Evolutionary conservation across 2,888 invertebrate species (phyloP).

Genomic region (Agrochola macilenta): DNA sequence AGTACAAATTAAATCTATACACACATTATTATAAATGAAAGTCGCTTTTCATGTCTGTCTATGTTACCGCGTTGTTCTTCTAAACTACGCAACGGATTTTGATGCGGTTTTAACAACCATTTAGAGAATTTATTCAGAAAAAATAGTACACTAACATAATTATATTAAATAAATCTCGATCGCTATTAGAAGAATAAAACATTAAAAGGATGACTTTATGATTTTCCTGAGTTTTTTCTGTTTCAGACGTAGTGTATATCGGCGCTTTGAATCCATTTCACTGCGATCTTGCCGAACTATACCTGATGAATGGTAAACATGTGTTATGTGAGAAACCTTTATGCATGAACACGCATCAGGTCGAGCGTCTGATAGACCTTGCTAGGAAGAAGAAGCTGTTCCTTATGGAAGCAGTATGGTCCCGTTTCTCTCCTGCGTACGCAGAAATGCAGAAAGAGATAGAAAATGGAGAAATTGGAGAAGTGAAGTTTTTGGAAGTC

Average conservation of each 20-base stretch:
- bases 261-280: conserved; percentile 95
- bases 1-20: no score
- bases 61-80: no score
- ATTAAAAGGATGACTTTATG: background rate
- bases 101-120: no score
- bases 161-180: no score
- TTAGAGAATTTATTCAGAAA: no score
- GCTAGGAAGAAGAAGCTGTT: conserved; percentile 94
- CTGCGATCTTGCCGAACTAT: conserved; percentile 92
- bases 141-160: no score
- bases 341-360: conserved; percentile 94
- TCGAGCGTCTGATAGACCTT: conserved; percentile 91
- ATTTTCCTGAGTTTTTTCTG: background rate
- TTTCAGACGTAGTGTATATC: conserved; percentile 96
- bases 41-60: no score
- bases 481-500: conserved; percentile 92
- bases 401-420: conserved; percentile 97
- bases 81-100: no score
- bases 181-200: background rate
- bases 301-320: conserved; percentile 95
- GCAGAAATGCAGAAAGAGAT: conserved; percentile 92
- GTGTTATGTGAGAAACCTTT: conserved; percentile 98
- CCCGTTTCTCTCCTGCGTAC: conserved; percentile 95
- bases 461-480: conserved; percentile 92
- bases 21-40: no score